Conservation (phyloP, 2,113 vertebrate species). For the Cavia porcellus region DNA sequence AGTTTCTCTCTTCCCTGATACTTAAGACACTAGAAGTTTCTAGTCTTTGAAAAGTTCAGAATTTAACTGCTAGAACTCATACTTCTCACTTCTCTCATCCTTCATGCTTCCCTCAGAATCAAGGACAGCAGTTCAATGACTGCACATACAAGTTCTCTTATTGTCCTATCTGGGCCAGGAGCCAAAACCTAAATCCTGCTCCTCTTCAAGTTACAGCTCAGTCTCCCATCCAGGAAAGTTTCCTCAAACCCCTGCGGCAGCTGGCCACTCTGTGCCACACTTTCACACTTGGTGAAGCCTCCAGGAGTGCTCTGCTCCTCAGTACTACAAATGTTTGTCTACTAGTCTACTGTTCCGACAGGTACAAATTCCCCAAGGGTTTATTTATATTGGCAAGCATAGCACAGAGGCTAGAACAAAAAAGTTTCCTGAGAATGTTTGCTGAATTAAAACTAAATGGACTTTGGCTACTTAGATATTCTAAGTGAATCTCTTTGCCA, state of each 20-base stretch:
- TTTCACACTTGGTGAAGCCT: background rate
- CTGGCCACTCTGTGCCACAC: background rate
- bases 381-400: background rate
- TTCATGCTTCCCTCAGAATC: background rate
- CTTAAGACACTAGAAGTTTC: background rate
- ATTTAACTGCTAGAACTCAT: background rate
- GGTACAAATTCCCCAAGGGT: background rate
- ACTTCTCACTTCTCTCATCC: background rate
- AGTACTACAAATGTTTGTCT: background rate
- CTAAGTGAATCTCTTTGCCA: background rate
- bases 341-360: background rate
- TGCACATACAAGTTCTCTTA: background rate
- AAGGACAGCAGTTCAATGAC: background rate
- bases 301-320: background rate
- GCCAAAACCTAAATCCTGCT: constrained; percentile 8
- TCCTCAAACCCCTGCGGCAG: background rate
- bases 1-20: background rate
- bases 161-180: background rate
- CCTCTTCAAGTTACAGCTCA: background rate
- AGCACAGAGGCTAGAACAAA: background rate
- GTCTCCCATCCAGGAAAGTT: background rate
- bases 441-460: constrained; percentile 30
- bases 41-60: background rate
- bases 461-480: background rate
- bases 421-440: background rate